Conservation (phyloP, 1,140 invertebrate genomes). For the Solenopsis fugax region DNA sequence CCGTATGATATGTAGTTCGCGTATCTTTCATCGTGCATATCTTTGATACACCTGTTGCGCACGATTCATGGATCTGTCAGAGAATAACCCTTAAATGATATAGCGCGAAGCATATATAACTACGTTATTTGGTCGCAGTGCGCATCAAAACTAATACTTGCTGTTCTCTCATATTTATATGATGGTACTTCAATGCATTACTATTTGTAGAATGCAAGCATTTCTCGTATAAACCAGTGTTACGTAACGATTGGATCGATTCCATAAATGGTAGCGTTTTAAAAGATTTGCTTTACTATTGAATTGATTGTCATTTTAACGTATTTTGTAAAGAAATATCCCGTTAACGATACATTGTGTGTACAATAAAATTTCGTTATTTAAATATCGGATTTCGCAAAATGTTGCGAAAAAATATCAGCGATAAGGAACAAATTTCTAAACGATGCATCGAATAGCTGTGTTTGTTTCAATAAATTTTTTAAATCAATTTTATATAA, state of each 20-base stretch:
- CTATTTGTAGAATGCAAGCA: background rate
- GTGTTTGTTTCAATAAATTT: slow-evolving; percentile 20
- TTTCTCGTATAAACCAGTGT: background rate
- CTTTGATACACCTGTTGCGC: slow-evolving; percentile 50
- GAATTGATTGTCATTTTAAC: background rate
- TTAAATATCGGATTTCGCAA: background rate
- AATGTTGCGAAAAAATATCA: background rate
- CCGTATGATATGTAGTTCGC: background rate
- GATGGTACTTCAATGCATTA: slow-evolving; percentile 2
- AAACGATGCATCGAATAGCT: slow-evolving; percentile 21
- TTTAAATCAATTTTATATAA: background rate
- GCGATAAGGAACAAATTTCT: background rate
- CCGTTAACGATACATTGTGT: background rate
- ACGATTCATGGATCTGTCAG: slow-evolving; percentile 24
- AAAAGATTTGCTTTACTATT: background rate
- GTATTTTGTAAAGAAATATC: background rate
- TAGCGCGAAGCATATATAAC: background rate
- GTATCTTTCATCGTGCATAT: slow-evolving; percentile 39
- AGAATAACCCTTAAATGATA: slow-evolving; percentile 53
- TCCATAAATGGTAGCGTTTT: background rate
- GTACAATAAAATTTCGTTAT: background rate
- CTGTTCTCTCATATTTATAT: slow-evolving; percentile 16
- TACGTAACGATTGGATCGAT: background rate
- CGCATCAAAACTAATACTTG: background rate
- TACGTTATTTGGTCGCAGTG: background rate